A percentile compares a stretch with the other conserved stretches of the same genome.
phyloP scores from a whole-genome alignment of 2,888 invertebrate genomes.

The Athalia cordata region DNA sequence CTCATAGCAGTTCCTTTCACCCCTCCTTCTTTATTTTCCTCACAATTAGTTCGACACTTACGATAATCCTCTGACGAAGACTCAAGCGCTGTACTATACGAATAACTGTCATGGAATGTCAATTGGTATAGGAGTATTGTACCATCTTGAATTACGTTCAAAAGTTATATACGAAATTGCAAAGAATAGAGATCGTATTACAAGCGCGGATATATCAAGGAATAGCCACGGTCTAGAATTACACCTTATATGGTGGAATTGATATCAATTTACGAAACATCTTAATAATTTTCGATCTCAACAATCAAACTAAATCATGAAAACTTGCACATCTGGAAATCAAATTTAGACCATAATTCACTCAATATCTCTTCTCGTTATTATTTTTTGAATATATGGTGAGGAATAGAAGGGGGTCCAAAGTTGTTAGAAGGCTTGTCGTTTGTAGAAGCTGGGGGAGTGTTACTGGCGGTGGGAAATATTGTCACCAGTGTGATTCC shows the following conservation, averaged over 20 bases:
- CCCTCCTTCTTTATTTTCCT: neutral
- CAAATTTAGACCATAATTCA: neutral
- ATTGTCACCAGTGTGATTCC: conserved; percentile 67
- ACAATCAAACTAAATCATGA: neutral
- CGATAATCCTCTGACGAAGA: neutral
- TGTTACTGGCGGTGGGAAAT: conserved; percentile 62
- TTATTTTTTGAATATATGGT: too few relatives aligned
- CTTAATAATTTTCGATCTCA: neutral
- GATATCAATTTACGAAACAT: conserved; percentile 31
- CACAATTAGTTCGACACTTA: neutral
- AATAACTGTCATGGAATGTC: neutral
- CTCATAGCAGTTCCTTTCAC: neutral
- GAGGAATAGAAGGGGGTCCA: conserved; percentile 1
- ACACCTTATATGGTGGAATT: neutral
- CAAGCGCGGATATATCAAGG: neutral
- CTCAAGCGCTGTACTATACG: neutral
- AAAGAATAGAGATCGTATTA: neutral
- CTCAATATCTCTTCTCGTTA: neutral
- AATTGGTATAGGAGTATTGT: neutral
- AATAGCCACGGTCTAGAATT: neutral
- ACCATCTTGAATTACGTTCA: conserved; percentile 11
- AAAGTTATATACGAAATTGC: conserved; percentile 1
- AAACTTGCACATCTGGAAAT: neutral
- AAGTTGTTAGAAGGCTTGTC: conserved; percentile 8
- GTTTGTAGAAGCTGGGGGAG: conserved; percentile 50